Percentiles rank a stretch among this genome's conserved stretches.
Evolutionary conservation across 2,888 invertebrate genomes (phyloP).

Genomic region (Archaeoteleia sp.): DNA sequence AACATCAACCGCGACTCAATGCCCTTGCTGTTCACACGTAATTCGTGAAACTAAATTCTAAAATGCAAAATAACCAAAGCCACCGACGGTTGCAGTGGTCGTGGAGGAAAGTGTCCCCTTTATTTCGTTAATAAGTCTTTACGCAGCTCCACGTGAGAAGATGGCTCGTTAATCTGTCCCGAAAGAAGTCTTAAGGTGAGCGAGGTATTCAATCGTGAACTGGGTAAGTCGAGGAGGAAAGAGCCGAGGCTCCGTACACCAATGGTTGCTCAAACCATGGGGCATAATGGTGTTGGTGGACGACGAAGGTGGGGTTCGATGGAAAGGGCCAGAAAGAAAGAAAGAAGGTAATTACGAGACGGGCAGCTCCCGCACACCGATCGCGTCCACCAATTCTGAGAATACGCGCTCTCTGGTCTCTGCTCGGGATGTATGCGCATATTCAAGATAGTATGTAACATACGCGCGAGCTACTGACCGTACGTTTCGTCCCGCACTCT

Average conservation of each 20-base stretch:
- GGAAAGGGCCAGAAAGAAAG: conserved; percentile 58
- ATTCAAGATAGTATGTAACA: conserved; percentile 75
- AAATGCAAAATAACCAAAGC: too few relatives aligned
- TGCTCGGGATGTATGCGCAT: conserved; percentile 71
- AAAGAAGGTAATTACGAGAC: conserved; percentile 73
- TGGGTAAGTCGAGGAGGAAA: conserved; percentile 31
- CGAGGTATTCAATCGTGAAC: conserved; percentile 44
- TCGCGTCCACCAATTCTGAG: conserved; percentile 71
- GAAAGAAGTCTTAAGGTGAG: conserved; percentile 40
- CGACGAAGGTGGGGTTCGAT: conserved; percentile 24
- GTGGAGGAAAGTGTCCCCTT: too few relatives aligned
- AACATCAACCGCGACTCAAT: too few relatives aligned
- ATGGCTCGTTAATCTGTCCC: conserved; percentile 53
- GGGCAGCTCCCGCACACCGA: conserved; percentile 72
- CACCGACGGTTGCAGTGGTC: too few relatives aligned
- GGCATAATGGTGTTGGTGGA: conserved; percentile 27
- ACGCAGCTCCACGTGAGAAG: conserved; percentile 47
- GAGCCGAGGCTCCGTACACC: conserved; percentile 4
- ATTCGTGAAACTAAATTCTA: too few relatives aligned
- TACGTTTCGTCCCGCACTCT: conserved; percentile 49
- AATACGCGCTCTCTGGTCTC: conserved; percentile 65
- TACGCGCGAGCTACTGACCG: conserved; percentile 70
- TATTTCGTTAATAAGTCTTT: conserved; percentile 7
- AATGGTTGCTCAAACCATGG: conserved; percentile 27
- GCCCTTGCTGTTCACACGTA: too few relatives aligned